Conservation (phyloP, 30 jellyfish, hydroid and myxozoan species). For the Rhopilema esculentum region DNA sequence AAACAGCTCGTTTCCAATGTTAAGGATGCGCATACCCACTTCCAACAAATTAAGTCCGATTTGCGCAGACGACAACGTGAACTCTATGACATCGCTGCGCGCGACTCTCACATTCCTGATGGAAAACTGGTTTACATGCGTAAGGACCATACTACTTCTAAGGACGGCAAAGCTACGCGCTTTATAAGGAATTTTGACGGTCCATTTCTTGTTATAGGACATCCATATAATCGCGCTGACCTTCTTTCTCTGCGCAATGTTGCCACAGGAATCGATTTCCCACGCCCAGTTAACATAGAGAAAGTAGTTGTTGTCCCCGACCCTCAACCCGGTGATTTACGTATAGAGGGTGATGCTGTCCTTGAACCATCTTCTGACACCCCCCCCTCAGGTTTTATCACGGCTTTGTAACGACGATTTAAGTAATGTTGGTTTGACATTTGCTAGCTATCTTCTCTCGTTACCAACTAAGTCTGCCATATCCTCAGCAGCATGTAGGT, state of each 20-base stretch:
- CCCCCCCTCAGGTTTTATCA: neutral
- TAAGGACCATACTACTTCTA: neutral
- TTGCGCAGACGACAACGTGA: too few species aligned
- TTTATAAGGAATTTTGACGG: neutral
- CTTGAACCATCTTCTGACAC: neutral
- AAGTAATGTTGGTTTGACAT: neutral
- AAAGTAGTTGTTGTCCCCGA: conserved; percentile 18
- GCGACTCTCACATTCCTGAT: too few species aligned
- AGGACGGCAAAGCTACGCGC: conserved; percentile 24
- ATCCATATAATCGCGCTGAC: too few species aligned
- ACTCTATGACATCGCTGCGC: too few species aligned
- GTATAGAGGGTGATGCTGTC: neutral
- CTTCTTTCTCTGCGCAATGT: conserved; percentile 10
- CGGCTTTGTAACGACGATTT: conserved; percentile 2
- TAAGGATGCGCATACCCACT: too few species aligned
- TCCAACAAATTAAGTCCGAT: too few species aligned
- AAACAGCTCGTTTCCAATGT: too few species aligned
- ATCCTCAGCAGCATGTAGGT: conserved; percentile 27
- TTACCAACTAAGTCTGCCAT: too few species aligned
- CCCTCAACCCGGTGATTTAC: neutral
- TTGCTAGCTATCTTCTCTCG: conserved; percentile 1
- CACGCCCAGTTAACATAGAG: conserved; percentile 19
- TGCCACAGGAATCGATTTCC: neutral
- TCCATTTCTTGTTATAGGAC: neutral
- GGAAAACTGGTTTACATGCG: too few species aligned